Percentiles rank a stretch among this genome's conserved stretches.
These are phyloP conservation scores for Pollicipes pollicipes DNA, from an alignment of 1,140 invertebrate species.

Conservation along the genomic window DNA sequence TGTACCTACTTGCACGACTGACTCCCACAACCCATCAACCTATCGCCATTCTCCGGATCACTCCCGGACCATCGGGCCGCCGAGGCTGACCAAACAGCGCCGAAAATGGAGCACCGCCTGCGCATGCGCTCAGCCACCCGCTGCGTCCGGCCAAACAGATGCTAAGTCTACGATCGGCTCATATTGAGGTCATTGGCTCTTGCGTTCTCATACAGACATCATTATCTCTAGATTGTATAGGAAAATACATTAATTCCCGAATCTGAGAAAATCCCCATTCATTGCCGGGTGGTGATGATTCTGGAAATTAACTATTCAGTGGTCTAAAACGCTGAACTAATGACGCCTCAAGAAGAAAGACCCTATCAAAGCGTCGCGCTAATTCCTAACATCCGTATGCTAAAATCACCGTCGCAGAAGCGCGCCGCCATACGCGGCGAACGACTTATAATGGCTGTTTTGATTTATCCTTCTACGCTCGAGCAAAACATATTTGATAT, in stretches of 20 bases:
- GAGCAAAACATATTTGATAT: not conserved
- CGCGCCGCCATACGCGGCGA: not conserved
- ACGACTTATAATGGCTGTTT: not conserved
- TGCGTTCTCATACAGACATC: not conserved
- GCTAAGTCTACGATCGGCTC: not conserved
- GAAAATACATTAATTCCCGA: not conserved
- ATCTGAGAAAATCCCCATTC: not conserved
- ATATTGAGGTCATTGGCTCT: not conserved
- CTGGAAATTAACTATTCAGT: constrained; percentile 1
- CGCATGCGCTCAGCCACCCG: not conserved
- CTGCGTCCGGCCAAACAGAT: not conserved
- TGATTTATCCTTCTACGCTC: not conserved
- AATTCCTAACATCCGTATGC: not conserved
- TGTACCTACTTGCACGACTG: no score
- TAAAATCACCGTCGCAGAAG: not conserved
- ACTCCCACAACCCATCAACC: no score
- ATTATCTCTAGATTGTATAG: not conserved
- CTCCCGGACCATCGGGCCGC: not conserved
- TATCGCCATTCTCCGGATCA: no score
- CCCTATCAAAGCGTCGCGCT: not conserved
- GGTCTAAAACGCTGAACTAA: not conserved
- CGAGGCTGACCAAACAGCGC: not conserved
- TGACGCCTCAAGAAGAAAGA: not conserved
- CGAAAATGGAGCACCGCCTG: not conserved
- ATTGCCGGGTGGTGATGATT: not conserved